phyloP scores from a whole-genome alignment of 2,888 invertebrate species.

The Acrocera orbiculus region DNA sequence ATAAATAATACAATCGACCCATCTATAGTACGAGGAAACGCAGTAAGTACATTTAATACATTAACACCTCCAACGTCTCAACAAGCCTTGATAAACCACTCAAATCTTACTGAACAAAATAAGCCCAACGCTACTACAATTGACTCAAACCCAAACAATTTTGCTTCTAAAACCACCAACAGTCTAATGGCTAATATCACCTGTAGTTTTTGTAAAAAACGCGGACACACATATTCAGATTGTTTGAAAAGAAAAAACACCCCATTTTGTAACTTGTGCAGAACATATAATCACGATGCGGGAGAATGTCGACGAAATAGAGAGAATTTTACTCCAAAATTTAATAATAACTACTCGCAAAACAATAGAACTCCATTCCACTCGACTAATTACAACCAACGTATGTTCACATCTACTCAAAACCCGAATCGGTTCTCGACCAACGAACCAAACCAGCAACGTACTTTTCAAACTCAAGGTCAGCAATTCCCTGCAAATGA shows the following conservation, averaged over 20 bases:
- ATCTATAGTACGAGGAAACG: too few relatives aligned
- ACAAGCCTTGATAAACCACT: too few relatives aligned
- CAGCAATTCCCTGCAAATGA: too few relatives aligned
- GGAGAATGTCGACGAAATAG: background rate
- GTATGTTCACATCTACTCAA: too few relatives aligned
- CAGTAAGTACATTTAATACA: background rate
- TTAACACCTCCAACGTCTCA: too few relatives aligned
- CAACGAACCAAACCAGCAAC: too few relatives aligned
- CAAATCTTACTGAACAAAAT: background rate
- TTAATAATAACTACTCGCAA: too few relatives aligned
- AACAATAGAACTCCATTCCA: too few relatives aligned
- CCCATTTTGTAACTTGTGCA: background rate
- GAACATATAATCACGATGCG: background rate
- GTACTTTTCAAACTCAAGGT: too few relatives aligned
- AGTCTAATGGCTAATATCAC: background rate
- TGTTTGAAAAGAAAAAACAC: background rate
- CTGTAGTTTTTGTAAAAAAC: background rate
- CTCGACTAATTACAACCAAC: too few relatives aligned
- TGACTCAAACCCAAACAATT: background rate
- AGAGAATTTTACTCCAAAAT: background rate
- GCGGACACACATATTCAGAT: background rate
- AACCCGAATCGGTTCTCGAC: too few relatives aligned
- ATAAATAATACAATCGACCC: background rate
- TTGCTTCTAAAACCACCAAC: background rate
- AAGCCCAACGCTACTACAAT: background rate